Percentiles rank a stretch among this genome's conserved stretches.
phyloP scores from a whole-genome alignment of 1,140 invertebrate species.

The Ceratina calcarata region DNA sequence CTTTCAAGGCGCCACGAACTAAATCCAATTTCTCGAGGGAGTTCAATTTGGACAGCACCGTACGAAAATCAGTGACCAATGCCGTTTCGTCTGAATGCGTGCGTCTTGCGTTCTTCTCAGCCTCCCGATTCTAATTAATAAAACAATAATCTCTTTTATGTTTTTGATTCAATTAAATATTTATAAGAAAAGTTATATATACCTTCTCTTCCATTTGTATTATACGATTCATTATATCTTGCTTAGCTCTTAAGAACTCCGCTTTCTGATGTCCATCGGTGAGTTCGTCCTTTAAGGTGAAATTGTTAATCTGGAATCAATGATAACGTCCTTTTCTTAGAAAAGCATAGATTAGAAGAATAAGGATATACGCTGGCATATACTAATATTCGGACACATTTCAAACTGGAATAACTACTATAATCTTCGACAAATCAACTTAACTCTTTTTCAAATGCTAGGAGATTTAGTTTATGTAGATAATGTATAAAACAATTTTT shows the following conservation, averaged over 20 bases:
- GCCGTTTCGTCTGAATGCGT: constrained; percentile 71
- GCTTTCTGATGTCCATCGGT: constrained; percentile 73
- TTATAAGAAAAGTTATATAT: background rate
- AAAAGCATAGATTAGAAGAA: no score
- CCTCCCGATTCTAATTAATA: constrained; percentile 69
- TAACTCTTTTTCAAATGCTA: no score
- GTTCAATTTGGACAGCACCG: constrained; percentile 76
- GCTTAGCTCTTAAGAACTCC: constrained; percentile 75
- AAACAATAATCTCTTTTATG: background rate
- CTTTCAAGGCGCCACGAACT: constrained; percentile 76
- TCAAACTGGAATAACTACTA: no score
- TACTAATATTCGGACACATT: no score
- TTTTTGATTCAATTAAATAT: background rate
- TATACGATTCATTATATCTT: constrained; percentile 78
- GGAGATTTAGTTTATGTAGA: no score
- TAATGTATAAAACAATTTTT: no score
- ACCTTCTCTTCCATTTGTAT: constrained; percentile 79
- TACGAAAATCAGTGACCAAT: constrained; percentile 73
- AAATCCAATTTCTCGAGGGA: constrained; percentile 75
- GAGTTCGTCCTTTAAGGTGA: constrained; percentile 70
- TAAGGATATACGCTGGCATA: no score
- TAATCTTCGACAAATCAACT: no score
- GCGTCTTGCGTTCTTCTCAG: constrained; percentile 73
- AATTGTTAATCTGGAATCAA: constrained; percentile 36
- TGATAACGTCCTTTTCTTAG: background rate